Base-by-base conservation (phyloP, 2,888 invertebrate genomes). In the Amblyjoppa proteus region DNA sequence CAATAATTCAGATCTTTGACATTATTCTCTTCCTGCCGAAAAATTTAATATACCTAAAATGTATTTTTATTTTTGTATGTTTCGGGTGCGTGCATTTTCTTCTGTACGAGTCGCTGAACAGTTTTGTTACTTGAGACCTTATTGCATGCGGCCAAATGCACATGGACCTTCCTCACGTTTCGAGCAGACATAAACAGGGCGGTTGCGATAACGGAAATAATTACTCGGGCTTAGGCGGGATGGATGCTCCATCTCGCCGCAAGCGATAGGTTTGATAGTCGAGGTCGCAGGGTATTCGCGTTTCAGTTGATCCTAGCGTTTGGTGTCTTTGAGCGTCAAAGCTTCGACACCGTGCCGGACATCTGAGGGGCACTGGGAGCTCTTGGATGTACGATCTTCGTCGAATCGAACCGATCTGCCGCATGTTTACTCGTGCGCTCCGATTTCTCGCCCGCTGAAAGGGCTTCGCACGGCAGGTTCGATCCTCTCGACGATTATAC, bases 321-420 rank as follows among this genome's bases (percentile, higher is more conserved):
- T 28, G 25, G 38, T 69, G 45, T 25, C 69, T 69, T 51, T 51
- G 69, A 69, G 45, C 49, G 28, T 69, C 49, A 69, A 69, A 69
- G 11, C 25, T 31, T 49, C 13, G 11, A 28, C 16, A 16, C n/a
- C 1, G 13, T n/a, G 28, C 6, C 28, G 7, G 58, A 58, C 11
- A 28, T 58, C 20, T 58, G 45, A 45, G 5, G 45, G 45, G 45
- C 13, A 45, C 3, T 45, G 45, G 3, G 45, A 20, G 38, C 20
- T 41, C 25, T 25, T 45, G 45, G 25, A 20, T n/a, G 53, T 20
- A n/a, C 20, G 20, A n/a, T n/a, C 20, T 53, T 9, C 3, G 53
- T 53, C n/a, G n/a, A 7, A 53, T 53, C 53, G 53, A 53, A 53
- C 7, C 53, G 5, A 7, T 45, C 45, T 13, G 45, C 13, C 13